Evolutionary conservation across 2,797 vertebrate species (phyloP), one percentile per base, ranked within the genome.

Genomic region (Sorex maritimensis): DNA sequence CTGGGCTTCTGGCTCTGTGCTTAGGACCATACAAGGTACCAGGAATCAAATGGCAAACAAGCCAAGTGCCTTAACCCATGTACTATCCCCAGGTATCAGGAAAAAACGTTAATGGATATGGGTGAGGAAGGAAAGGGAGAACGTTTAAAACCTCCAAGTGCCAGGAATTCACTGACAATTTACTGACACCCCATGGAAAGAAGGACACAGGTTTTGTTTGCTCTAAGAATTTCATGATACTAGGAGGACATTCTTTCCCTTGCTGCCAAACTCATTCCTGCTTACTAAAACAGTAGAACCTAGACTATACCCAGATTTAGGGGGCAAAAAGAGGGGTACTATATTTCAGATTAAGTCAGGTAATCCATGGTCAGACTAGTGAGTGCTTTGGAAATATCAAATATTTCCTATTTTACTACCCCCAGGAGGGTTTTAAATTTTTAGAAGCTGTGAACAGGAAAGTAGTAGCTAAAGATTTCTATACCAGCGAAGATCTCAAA

Each of bases 361-460:
- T 74, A 9, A 52, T 12, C 46, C 78, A 72, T 10, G 34, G 5
- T 44, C 41, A 74, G 67, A 61, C 30, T 68, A 12, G n/a, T 28
- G 11, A 72, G 14, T 61, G 71, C 55, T 92, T 86, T 86, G n/a
- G 81, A 78, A 90, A 72, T 52, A 44, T 12, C 7, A 81, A 69
- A 26, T 46, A 73, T 44, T 61, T 86, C 68, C 30, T 9, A 71
- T 61, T n/a, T 63, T 5, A 30, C 85, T 77, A 65, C 34, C 30
- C 55, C 34, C 46, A 83, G 61, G 86, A 89, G 7, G 5, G 21
- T 78, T 81, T 90, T 26, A 34, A 83, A 34, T 34, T 83, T 91
- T 81, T 34, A 17, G 79, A 77, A 90, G 28, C 26, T 55, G 52
- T 96, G 97, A 98, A 97, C 92, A 96, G 96, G 61, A 55, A 82